Base-by-base conservation (phyloP, 2,888 invertebrate genomes). In the Baccha elongata region DNA sequence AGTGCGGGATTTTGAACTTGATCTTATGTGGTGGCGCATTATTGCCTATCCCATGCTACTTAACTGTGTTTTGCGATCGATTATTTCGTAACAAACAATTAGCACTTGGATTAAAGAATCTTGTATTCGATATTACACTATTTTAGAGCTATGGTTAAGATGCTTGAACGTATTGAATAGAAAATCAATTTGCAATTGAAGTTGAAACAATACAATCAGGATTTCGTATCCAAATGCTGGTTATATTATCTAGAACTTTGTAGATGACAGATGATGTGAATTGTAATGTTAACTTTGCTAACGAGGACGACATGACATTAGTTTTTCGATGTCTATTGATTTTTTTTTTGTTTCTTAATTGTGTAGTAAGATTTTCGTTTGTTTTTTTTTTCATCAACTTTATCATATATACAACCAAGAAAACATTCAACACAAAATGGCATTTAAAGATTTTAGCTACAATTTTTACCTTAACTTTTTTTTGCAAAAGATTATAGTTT, bases 1-100 rank as follows among this genome's bases (percentile, higher is more conserved):
- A 67, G 46, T 60, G 46, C 80, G 69, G 67, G 65, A 67, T 65
- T 76, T 60, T 76, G 76, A 81, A 81, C 81, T 81, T 81, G 76
- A 76, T 75, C 80, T 74, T 42, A 69, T 23, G 53, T 26, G 40
- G 29, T 40, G 67, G 44, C 32, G 23, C 35, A 46, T 46, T 21
- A 32, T 44, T 58, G 68, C 44, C 55, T 44, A 53, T 35, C 35
- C 32, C 23, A 46, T 55, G 46, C 23, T 46, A 58, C 35, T 23
- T 65, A 53, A 32, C 40, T 37, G 37, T 42, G 10, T 58, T 32
- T 23, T 50, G 37, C 32, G 40, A 71, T 71, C 42, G 40, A 46
- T 35, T 69, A 44, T 53, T 62, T 64, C 60, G 40, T 17, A 52
- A 37, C 35, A 21, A 55, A n/a, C 55, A 78, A 71, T 71, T 71